A percentile compares a stretch with the other conserved stretches of the same genome.
Evolutionary conservation across 92 coral and sea anemone species (phyloP).

Genomic region (Siderastrea siderea): DNA sequence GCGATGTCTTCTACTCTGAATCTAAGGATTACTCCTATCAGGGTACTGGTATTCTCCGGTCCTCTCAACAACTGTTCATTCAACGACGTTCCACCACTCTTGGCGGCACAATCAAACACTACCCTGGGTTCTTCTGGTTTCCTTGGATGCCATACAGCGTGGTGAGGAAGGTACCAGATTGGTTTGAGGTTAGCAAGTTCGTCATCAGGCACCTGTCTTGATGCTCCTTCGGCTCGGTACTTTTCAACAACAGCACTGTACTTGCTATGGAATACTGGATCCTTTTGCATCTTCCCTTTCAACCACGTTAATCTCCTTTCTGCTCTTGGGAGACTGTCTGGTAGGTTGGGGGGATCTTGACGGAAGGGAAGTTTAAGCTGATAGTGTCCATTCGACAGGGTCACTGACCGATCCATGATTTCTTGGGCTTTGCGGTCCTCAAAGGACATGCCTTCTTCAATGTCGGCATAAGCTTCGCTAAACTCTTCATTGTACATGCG

Average conservation of each 20-base stretch:
- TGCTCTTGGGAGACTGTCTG: slow-evolving; percentile 63
- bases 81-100: slow-evolving; percentile 68
- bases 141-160: slow-evolving; percentile 74
- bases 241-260: slow-evolving; percentile 72
- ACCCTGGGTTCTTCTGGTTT: slow-evolving; percentile 76
- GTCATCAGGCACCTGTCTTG: slow-evolving; percentile 66
- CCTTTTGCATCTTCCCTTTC: slow-evolving; percentile 74
- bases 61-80: slow-evolving; percentile 74
- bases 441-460: slow-evolving; percentile 54
- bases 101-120: slow-evolving; percentile 78
- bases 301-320: slow-evolving; percentile 64
- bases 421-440: slow-evolving; percentile 75
- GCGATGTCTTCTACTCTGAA: too few relatives aligned
- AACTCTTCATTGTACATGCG: slow-evolving; percentile 76
- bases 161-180: slow-evolving; percentile 83
- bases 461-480: slow-evolving; percentile 20
- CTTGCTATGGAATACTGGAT: slow-evolving; percentile 45
- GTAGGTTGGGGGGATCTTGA: slow-evolving; percentile 58
- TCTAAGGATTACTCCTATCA: slow-evolving; percentile 75
- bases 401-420: slow-evolving; percentile 13
- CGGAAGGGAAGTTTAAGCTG: slow-evolving; percentile 71
- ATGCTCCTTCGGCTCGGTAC: slow-evolving; percentile 70
- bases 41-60: slow-evolving; percentile 74
- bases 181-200: slow-evolving; percentile 62
- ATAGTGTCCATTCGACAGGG: slow-evolving; percentile 74